A percentile compares a stretch with the other conserved stretches of the same genome.
Conservation (phyloP, 37 sponge, comb jelly and placozoan genomes). For the Crambe crambe region DNA sequence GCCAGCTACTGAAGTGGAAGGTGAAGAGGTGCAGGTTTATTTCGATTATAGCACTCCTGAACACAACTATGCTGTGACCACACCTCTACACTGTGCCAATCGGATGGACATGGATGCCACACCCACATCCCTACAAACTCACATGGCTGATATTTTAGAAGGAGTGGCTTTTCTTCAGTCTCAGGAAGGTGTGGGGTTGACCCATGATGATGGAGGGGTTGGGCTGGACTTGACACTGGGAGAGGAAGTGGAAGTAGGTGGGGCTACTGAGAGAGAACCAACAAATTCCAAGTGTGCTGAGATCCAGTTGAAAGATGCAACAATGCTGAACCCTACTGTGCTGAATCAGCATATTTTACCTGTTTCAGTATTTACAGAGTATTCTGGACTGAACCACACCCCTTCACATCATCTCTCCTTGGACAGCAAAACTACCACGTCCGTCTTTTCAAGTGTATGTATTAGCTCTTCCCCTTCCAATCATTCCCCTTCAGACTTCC, state of each 20-base stretch:
- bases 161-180: neutral
- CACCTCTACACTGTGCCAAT: neutral
- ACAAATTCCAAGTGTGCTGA: neutral
- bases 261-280: neutral
- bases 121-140: neutral
- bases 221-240: neutral
- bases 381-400: neutral
- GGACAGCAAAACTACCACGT: too few species aligned
- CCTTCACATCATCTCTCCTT: too few species aligned
- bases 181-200: neutral
- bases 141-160: neutral
- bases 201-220: too few species aligned
- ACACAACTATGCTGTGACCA: slow-evolving; percentile 51
- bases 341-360: neutral
- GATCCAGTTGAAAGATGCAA: neutral
- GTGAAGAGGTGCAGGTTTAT: neutral
- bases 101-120: neutral
- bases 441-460: too few species aligned
- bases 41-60: slow-evolving; percentile 42
- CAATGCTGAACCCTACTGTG: neutral
- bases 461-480: too few species aligned
- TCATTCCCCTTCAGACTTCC: too few species aligned
- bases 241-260: neutral
- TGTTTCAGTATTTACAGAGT: neutral
- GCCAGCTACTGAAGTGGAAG: neutral